Evolutionary conservation across 1,140 invertebrate species (phyloP).

Genomic region (Glossosoma conforme): DNA sequence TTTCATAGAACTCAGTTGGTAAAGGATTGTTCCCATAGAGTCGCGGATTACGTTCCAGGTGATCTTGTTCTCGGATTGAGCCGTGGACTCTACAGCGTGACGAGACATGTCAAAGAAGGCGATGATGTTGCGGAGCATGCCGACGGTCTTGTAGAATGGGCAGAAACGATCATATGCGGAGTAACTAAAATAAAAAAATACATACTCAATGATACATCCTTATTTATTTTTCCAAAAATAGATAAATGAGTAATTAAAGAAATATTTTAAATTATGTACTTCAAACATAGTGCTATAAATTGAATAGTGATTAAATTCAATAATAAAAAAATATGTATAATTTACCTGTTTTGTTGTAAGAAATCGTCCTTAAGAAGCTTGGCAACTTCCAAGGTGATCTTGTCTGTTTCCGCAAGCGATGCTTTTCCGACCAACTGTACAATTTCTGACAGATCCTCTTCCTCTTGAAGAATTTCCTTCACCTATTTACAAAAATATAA

Average conservation of each 20-base stretch:
- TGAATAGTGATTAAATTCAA: too few species aligned
- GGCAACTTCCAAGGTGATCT: conserved; percentile 98
- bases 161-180: conserved; percentile 97
- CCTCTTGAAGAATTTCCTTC: conserved; percentile 97
- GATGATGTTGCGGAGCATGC: conserved; percentile 98
- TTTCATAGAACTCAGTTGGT: conserved; percentile 99
- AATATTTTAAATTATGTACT: too few species aligned
- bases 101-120: conserved; percentile 97
- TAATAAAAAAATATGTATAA: too few species aligned
- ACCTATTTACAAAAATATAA: conserved; percentile 48
- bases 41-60: conserved; percentile 98
- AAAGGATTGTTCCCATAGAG: conserved; percentile 92
- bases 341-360: conserved; percentile 92
- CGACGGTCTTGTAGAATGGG: conserved; percentile 99
- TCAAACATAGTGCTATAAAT: too few species aligned
- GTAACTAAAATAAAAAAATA: conserved; percentile 64
- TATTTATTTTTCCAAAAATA: neutral
- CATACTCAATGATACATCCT: neutral
- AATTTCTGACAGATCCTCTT: conserved; percentile 99
- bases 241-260: too few species aligned
- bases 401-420: conserved; percentile 96
- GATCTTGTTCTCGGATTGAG: conserved; percentile 98
- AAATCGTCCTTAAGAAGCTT: conserved; percentile 99
- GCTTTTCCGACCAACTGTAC: conserved; percentile 99
- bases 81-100: conserved; percentile 95